Evolutionary conservation across 1,140 invertebrate species (phyloP), one percentile per base, ranked within the genome.

Genomic region (Drosophila bocqueti): DNA sequence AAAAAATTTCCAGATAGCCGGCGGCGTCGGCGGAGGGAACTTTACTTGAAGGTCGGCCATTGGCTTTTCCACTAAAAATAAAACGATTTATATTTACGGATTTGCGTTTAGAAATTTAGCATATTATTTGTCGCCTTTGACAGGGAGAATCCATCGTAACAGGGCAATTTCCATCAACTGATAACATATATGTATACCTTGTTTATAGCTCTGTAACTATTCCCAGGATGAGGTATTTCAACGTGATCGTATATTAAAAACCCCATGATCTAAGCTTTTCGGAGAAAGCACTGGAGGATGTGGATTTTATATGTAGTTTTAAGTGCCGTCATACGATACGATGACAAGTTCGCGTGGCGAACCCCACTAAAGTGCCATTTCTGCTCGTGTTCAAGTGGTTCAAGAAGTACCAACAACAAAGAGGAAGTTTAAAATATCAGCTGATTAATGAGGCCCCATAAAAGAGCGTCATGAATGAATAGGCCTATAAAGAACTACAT

Each of bases 31-130:
- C 24, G 36, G 34, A 42, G 36, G 52, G 34, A 58, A 38, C 26
- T 43, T 18, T 21, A 38, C 38, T 73, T 73, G 71, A 74, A 73
- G 71, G 71, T 74, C 71, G 71, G 71, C 5, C 71, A 60, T 74
- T 74, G 67, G 69, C 69, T 43, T 52, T 43, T 34, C 46, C 68
- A 61, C 69, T 73, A 60, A 61, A 73, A 73, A 73, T 52, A 73
- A 73, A 31, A 18, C 11, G 1, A 50, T 50, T 50, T 34, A 38
- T 42, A 43, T 73, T 73, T 66, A 46, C 31, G 43, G 8, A 29
- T 66, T 46, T 46, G 59, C 42, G 46, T 66, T 63, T 57, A 57
- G 54, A 64, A 67, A 38, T 38, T 7, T 21, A 13, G 59, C 57
- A 11, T 47, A 65, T 34, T 16, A 31, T 52, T 61, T 24, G 15